Base-by-base conservation (phyloP, 2,113 vertebrate species). In the Sinocyclocheilus grahami region DNA sequence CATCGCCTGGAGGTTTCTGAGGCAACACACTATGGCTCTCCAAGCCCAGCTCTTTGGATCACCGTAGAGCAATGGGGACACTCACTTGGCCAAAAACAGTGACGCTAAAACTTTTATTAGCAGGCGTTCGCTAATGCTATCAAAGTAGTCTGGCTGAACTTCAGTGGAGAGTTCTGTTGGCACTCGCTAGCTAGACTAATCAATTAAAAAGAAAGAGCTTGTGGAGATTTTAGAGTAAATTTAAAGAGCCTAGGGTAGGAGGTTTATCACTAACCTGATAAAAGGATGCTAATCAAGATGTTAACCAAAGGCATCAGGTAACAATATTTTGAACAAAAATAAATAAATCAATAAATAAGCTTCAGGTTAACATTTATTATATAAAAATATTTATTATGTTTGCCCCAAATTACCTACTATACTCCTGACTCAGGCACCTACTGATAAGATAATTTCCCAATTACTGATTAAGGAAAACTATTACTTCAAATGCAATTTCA, bases 1-100 rank as follows among this genome's bases (percentile, higher is more conserved):
- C 89, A 94, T 93, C 87, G 91, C 92, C 88, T 90, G 91, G 92
- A 94, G 92, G 93, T 95, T 94, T 92, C 94, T 92, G 91, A 87
- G 93, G 94, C 93, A 95, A 95, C 95, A 86, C 88, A 78, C 78
- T 7, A 71, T 79, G 84, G 71, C 79, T 74, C 58, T 86, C 90
- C 87, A 85, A 89, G 65, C 85, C 62, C 81, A 87, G 77, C 14
- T 65, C 75, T 69, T 84, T 78, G 85, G 85, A 87, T 65, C 51
- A 75, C 37, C 65, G 55, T 27, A 79, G 76, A 77, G 79, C 58
- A 48, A 58, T 11, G 30, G n/a, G 67, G 55, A 75, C 24, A 88
- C 85, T 85, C 87, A 87, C 84, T 84, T 84, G 82, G 82, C 69
- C 48, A 33, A 74, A 84, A 74, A 78, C 14, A 0, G 79, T 83